Evolutionary conservation across 2,888 invertebrate species (phyloP).

Genomic region (Oscheius myriophilus): DNA sequence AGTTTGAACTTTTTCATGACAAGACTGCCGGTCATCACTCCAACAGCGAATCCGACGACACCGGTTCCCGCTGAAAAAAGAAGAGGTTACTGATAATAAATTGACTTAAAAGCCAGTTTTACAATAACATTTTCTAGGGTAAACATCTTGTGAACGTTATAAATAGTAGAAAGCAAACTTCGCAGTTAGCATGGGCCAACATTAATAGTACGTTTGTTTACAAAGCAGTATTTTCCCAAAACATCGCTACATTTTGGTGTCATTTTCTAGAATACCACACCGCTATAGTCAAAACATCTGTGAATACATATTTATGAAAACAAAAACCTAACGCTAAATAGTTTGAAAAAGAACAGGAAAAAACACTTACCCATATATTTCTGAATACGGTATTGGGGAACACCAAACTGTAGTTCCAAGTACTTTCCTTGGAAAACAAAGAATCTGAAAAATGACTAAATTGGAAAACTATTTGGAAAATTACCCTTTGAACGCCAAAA

Average conservation of each 20-base stretch:
- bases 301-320: too few species aligned
- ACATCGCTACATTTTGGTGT: too few species aligned
- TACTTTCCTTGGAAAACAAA: constrained; percentile 70
- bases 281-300: too few species aligned
- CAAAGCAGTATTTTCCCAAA: too few species aligned
- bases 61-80: constrained; percentile 52
- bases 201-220: too few species aligned
- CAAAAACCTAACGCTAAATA: too few species aligned
- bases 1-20: constrained; percentile 57
- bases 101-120: neutral
- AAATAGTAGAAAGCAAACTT: too few species aligned
- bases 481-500: constrained; percentile 67
- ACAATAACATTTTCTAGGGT: too few species aligned
- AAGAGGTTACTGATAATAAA: neutral
- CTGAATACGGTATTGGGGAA: constrained; percentile 68
- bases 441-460: constrained; percentile 49
- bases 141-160: too few species aligned
- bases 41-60: constrained; percentile 61
- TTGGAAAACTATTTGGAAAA: neutral
- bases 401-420: constrained; percentile 69
- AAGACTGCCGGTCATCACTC: constrained; percentile 55
- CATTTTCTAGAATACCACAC: too few species aligned
- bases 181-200: too few species aligned
- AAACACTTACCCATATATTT: constrained; percentile 35
- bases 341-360: too few species aligned